phyloP scores from a whole-genome alignment of 1,140 invertebrate species.

The Steinernema khuongi region DNA sequence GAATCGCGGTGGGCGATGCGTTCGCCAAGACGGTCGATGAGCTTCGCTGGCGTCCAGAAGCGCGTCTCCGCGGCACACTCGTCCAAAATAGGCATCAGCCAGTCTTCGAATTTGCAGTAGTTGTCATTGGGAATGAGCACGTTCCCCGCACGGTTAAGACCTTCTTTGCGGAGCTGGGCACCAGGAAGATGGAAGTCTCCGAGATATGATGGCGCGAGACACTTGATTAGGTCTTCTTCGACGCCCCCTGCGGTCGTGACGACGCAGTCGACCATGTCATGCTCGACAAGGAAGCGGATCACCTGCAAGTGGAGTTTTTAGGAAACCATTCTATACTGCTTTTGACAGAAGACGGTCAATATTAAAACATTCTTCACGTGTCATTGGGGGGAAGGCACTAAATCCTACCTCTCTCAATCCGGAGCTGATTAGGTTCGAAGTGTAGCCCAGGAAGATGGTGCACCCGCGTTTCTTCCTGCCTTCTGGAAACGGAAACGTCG shows the following conservation, averaged over 20 bases:
- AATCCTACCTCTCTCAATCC: constrained; percentile 76
- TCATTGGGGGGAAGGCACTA: neutral
- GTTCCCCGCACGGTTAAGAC: constrained; percentile 95
- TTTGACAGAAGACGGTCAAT: neutral
- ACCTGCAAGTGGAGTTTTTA: constrained; percentile 29
- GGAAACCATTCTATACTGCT: neutral
- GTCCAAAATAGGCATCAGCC: constrained; percentile 89
- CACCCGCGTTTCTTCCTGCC: constrained; percentile 74
- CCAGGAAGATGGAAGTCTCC: constrained; percentile 81
- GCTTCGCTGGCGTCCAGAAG: constrained; percentile 78
- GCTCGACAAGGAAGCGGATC: constrained; percentile 74
- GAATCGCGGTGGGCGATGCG: constrained; percentile 84
- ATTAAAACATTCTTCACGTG: no score
- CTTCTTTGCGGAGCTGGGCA: constrained; percentile 67
- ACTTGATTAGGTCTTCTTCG: constrained; percentile 99
- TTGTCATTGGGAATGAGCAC: constrained; percentile 95
- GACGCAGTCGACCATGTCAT: constrained; percentile 87
- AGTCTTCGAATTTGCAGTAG: constrained; percentile 96
- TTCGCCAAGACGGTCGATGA: constrained; percentile 68
- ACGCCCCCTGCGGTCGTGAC: constrained; percentile 95
- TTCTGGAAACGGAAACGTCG: constrained; percentile 45
- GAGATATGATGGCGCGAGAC: constrained; percentile 83
- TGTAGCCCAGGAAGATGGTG: constrained; percentile 95
- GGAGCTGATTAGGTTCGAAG: constrained; percentile 92
- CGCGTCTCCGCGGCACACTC: constrained; percentile 73